Conservation (phyloP, 2,888 invertebrate species). For the Mesorhabditis spiculigera region DNA sequence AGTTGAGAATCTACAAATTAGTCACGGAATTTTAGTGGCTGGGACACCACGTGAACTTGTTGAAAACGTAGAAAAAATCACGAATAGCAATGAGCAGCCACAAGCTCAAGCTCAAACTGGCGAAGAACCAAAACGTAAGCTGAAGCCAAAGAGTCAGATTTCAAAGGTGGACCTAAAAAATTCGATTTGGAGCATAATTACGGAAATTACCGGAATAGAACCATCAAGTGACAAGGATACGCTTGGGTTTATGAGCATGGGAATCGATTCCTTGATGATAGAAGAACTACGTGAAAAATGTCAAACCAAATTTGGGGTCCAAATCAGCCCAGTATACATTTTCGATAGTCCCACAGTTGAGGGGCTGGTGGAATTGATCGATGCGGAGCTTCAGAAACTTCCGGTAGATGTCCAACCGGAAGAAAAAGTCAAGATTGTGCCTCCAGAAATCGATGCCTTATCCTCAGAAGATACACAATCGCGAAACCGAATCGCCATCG, state of each 20-base stretch:
- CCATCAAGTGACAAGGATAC: constrained; percentile 16
- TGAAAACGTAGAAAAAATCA: no score
- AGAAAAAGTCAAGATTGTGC: neutral
- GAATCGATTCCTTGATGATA: constrained; percentile 52
- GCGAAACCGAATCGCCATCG: constrained; percentile 31
- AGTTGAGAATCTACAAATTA: constrained; percentile 8
- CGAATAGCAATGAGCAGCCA: no score
- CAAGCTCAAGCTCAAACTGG: no score
- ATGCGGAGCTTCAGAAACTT: neutral
- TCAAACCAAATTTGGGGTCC: constrained; percentile 16
- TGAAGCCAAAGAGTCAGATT: no score
- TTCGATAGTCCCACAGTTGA: constrained; percentile 38
- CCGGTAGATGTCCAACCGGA: neutral
- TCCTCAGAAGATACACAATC: neutral
- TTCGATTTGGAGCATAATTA: constrained; percentile 26
- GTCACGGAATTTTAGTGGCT: neutral
- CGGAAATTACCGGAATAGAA: constrained; percentile 35
- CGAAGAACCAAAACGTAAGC: no score
- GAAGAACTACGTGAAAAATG: constrained; percentile 39
- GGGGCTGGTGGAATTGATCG: constrained; percentile 19
- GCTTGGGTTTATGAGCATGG: constrained; percentile 49
- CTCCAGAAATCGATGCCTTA: no score
- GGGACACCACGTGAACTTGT: no score
- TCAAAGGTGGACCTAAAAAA: neutral
- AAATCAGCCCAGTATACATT: constrained; percentile 53